These are phyloP conservation scores for Nycteola revayana DNA, from an alignment of 2,888 invertebrate species.

Conservation along the genomic window DNA sequence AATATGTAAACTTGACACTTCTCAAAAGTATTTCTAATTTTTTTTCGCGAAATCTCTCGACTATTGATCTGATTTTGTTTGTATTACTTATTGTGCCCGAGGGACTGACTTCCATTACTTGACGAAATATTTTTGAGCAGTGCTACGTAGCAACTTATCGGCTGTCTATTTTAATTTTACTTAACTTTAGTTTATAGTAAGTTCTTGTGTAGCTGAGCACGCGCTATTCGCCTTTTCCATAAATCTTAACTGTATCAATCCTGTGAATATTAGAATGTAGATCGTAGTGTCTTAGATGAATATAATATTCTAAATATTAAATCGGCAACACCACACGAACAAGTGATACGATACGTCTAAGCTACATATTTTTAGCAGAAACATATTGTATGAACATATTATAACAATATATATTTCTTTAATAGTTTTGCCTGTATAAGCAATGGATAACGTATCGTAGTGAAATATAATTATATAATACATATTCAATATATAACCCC, in stretches of 20 bases:
- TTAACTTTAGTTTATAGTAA: conserved; percentile 41
- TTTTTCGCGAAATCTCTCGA: conserved; percentile 42
- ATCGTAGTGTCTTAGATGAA: conserved; percentile 74
- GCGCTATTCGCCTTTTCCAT: conserved; percentile 73
- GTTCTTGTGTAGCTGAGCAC: conserved; percentile 61
- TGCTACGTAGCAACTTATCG: conserved; percentile 45
- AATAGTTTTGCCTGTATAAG: conserved; percentile 66
- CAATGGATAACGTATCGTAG: conserved; percentile 60
- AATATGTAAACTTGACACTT: conserved; percentile 31
- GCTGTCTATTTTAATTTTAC: conserved; percentile 52
- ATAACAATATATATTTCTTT: conserved; percentile 62
- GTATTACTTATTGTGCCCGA: conserved; percentile 28
- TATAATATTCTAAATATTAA: conserved; percentile 79
- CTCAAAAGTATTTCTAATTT: conserved; percentile 37
- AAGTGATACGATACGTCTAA: conserved; percentile 79
- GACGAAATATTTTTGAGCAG: conserved; percentile 43
- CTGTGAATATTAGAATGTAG: conserved; percentile 79
- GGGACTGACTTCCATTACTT: conserved; percentile 38
- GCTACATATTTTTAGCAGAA: conserved; percentile 65
- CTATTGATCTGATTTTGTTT: conserved; percentile 41
- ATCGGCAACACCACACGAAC: conserved; percentile 75
- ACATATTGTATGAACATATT: conserved; percentile 50
- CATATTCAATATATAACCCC: conserved; percentile 47
- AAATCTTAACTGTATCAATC: conserved; percentile 66
- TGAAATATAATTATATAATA: conserved; percentile 12